Evolutionary conservation across 1,140 invertebrate genomes (phyloP).

Genomic region (Diorhabda carinulata): DNA sequence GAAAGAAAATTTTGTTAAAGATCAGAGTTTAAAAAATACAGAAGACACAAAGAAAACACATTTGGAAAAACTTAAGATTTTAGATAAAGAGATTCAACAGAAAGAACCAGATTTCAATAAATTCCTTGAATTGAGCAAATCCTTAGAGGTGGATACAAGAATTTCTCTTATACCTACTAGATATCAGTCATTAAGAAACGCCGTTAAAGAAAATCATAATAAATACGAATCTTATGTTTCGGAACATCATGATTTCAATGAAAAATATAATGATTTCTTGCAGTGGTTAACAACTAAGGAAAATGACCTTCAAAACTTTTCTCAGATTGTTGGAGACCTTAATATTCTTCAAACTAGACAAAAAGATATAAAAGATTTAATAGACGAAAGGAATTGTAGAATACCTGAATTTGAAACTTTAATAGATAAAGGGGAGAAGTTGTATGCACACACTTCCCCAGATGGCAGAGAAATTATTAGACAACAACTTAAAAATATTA

Average conservation of each 20-base stretch:
- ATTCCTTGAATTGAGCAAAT: conserved; percentile 65
- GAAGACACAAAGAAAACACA: conserved; percentile 77
- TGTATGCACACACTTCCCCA: conserved; percentile 89
- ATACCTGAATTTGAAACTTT: conserved; percentile 80
- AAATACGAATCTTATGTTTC: conserved; percentile 79
- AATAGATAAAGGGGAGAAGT: conserved; percentile 83
- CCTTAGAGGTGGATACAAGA: conserved; percentile 72
- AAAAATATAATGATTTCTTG: conserved; percentile 70
- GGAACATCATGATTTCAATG: conserved; percentile 81
- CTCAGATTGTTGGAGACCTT: conserved; percentile 84
- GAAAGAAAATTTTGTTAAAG: conserved; percentile 79
- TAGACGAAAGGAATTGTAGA: conserved; percentile 75
- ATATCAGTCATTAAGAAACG: conserved; percentile 81
- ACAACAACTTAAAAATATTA: conserved; percentile 78
- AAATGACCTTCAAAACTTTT: conserved; percentile 69
- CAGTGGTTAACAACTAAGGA: conserved; percentile 70
- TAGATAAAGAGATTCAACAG: conserved; percentile 69
- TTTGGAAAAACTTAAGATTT: conserved; percentile 70
- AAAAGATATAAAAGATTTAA: conserved; percentile 75
- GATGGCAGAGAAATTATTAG: conserved; percentile 89
- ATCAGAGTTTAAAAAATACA: conserved; percentile 84
- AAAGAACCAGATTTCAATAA: conserved; percentile 70
- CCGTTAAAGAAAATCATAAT: conserved; percentile 72
- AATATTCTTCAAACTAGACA: conserved; percentile 79
- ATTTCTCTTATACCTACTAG: conserved; percentile 76